phyloP scores from a whole-genome alignment of 2,888 invertebrate genomes.

The Lasioglossum vierecki region DNA sequence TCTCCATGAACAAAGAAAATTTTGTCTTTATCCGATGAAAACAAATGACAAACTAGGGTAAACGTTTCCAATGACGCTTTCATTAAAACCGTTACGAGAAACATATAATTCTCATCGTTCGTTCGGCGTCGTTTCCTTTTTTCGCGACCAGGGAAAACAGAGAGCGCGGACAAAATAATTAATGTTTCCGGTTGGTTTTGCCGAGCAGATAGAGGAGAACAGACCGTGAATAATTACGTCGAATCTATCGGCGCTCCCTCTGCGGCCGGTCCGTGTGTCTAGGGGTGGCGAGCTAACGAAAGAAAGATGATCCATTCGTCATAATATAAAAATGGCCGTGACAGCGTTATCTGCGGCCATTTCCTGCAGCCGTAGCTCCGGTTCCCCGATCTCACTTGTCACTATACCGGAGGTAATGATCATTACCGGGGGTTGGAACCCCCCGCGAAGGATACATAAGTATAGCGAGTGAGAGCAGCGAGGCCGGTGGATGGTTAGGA shows the following conservation, averaged over 20 bases:
- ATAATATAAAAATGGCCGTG: slow-evolving; percentile 82
- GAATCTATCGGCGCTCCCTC: slow-evolving; percentile 68
- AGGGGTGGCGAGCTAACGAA: slow-evolving; percentile 60
- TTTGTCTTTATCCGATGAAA: too few species aligned
- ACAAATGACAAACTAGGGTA: background rate
- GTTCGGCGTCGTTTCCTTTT: background rate
- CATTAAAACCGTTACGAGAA: background rate
- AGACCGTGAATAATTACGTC: slow-evolving; percentile 59
- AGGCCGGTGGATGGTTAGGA: slow-evolving; percentile 37
- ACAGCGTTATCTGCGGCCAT: slow-evolving; percentile 83
- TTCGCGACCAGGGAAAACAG: background rate
- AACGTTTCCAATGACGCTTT: background rate
- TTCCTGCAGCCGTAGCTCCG: slow-evolving; percentile 79
- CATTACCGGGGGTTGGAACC: slow-evolving; percentile 77
- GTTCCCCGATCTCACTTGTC: slow-evolving; percentile 80
- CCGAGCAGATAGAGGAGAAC: background rate
- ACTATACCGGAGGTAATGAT: slow-evolving; percentile 83
- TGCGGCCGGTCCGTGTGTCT: background rate
- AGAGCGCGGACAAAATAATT: background rate
- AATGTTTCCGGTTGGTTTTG: slow-evolving; percentile 6
- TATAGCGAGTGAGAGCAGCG: slow-evolving; percentile 60
- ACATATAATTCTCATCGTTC: background rate
- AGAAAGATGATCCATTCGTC: slow-evolving; percentile 81
- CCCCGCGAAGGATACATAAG: slow-evolving; percentile 52
- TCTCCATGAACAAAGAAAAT: too few species aligned